Evolutionary conservation across 2,888 invertebrate genomes (phyloP).

Genomic region (Trissolcus brochymenae): DNA sequence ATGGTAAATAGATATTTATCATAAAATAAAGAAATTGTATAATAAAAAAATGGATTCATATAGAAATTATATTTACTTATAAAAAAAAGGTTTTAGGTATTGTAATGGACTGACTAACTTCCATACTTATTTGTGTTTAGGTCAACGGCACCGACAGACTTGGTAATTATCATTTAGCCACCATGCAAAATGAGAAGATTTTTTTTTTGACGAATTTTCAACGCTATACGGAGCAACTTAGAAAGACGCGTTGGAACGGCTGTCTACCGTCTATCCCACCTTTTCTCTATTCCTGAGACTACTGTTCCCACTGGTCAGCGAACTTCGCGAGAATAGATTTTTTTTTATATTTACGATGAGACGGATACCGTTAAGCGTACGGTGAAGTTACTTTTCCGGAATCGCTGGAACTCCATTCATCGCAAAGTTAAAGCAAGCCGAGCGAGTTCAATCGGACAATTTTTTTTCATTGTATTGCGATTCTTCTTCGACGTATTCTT

Average conservation of each 20-base stretch:
- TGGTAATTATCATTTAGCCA: too few relatives aligned
- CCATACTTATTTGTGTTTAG: too few relatives aligned
- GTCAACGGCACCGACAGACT: too few relatives aligned
- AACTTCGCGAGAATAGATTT: slow-evolving; percentile 59
- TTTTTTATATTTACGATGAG: slow-evolving; percentile 58
- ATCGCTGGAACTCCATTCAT: slow-evolving; percentile 59
- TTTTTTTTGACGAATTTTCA: slow-evolving; percentile 29
- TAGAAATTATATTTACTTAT: too few relatives aligned
- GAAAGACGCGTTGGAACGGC: slow-evolving; percentile 26
- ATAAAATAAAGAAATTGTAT: too few relatives aligned
- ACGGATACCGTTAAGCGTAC: slow-evolving; percentile 62
- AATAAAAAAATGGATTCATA: too few relatives aligned
- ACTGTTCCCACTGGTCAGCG: slow-evolving; percentile 58
- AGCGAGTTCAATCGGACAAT: slow-evolving; percentile 19
- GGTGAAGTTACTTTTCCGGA: slow-evolving; percentile 64
- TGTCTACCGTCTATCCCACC: slow-evolving; percentile 50
- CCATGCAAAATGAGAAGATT: slow-evolving; percentile 1
- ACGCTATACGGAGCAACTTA: slow-evolving; percentile 31
- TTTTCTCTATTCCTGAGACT: slow-evolving; percentile 50
- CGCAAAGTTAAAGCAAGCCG: slow-evolving; percentile 45
- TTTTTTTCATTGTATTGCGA: slow-evolving; percentile 34
- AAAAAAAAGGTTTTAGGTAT: too few relatives aligned
- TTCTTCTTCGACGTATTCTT: slow-evolving; percentile 46
- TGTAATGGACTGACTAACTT: too few relatives aligned
- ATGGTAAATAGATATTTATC: not conserved